Evolutionary conservation across 1,140 invertebrate genomes (phyloP).

Genomic region (Aphis gossypii): DNA sequence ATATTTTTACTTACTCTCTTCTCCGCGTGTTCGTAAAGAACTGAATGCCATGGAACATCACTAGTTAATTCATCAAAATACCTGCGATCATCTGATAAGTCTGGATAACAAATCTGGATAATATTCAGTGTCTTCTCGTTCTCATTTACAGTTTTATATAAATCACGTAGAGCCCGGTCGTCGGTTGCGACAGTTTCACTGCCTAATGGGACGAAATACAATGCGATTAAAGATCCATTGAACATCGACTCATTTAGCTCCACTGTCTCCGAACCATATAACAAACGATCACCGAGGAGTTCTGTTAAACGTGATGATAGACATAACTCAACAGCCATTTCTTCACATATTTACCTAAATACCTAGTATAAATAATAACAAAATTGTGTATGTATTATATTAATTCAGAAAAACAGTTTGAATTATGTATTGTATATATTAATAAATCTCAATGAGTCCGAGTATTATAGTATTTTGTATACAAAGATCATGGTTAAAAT

Average conservation of each 20-base stretch:
- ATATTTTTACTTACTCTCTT: constrained; percentile 52
- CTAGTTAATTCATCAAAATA: constrained; percentile 16
- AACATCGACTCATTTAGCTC: constrained; percentile 16
- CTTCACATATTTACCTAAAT: constrained; percentile 28
- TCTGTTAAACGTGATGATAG: constrained; percentile 20
- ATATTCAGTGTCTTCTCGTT: constrained; percentile 45
- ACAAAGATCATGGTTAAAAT: not conserved
- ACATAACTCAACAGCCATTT: constrained; percentile 46
- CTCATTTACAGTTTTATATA: constrained; percentile 33
- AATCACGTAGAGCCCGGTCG: constrained; percentile 24
- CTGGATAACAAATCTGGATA: constrained; percentile 48
- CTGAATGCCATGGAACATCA: constrained; percentile 55
- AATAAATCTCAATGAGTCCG: not conserved
- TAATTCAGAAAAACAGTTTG: not conserved
- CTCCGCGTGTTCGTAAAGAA: constrained; percentile 51
- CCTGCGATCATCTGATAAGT: not conserved
- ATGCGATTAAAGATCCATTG: constrained; percentile 13
- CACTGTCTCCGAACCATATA: constrained; percentile 31
- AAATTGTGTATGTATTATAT: not conserved
- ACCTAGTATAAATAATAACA: not conserved
- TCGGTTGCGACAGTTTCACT: not conserved
- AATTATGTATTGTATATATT: not conserved
- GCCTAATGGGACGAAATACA: constrained; percentile 52
- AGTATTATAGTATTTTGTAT: not conserved
- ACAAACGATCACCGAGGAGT: constrained; percentile 25